Conservation (phyloP, 2,888 invertebrate species). For the Eristalinus aeneus region DNA sequence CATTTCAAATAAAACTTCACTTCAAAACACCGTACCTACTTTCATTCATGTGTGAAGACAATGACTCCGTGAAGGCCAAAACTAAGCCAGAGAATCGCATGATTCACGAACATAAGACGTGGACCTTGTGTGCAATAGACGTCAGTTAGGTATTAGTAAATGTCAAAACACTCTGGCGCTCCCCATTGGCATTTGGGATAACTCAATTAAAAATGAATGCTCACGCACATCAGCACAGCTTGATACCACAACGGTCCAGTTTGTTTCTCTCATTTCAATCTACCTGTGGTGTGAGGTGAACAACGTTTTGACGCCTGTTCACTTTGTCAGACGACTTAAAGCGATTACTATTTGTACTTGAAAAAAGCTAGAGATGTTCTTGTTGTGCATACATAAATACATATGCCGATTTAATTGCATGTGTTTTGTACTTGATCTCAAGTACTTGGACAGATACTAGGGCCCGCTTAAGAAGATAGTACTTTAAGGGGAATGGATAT, state of each 20-base stretch:
- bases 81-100: slow-evolving; percentile 38
- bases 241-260: slow-evolving; percentile 73
- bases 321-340: neutral
- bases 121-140: slow-evolving; percentile 75
- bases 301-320: slow-evolving; percentile 28
- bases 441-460: no score
- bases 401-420: no score
- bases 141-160: slow-evolving; percentile 79
- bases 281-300: slow-evolving; percentile 24
- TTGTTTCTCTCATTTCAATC: slow-evolving; percentile 32
- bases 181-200: slow-evolving; percentile 73
- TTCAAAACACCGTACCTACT: neutral
- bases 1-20: neutral
- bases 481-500: no score
- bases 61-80: slow-evolving; percentile 2
- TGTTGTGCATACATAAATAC: no score
- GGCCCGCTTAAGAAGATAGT: no score
- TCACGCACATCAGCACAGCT: slow-evolving; percentile 76
- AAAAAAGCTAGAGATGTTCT: no score
- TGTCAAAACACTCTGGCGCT: slow-evolving; percentile 77
- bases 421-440: no score
- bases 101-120: slow-evolving; percentile 41
- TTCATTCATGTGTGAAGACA: neutral
- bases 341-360: neutral
- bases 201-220: slow-evolving; percentile 77